Percentiles rank a stretch among this genome's conserved stretches.
Evolutionary conservation across 2,797 vertebrate genomes (phyloP).

Genomic region (Steatocranus sp.): DNA sequence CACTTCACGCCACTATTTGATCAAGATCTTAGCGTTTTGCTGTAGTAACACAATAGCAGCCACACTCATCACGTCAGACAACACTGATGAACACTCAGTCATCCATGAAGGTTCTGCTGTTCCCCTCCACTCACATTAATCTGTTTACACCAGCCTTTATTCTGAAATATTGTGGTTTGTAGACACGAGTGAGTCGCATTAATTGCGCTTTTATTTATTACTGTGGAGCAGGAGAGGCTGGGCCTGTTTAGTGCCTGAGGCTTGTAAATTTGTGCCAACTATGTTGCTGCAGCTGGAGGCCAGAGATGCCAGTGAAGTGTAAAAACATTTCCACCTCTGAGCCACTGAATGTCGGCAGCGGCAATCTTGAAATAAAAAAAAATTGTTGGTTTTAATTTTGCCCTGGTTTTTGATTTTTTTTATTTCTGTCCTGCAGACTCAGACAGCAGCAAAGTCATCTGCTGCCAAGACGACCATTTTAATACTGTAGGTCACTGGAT

Average conservation of each 20-base stretch:
- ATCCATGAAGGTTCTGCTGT: background rate
- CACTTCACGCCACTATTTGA: background rate
- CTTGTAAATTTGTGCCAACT: background rate
- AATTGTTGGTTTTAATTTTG: background rate
- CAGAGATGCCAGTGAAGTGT: background rate
- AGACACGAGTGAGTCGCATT: background rate
- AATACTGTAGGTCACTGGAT: conserved; percentile 12
- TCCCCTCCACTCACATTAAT: background rate
- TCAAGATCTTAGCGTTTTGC: background rate
- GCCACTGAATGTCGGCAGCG: background rate
- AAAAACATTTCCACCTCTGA: background rate
- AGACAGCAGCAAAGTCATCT: conserved; percentile 1
- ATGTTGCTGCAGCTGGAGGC: background rate
- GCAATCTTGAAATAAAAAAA: background rate
- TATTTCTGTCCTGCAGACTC: background rate
- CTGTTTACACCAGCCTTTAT: background rate
- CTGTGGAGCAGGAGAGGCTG: background rate
- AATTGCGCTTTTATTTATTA: background rate
- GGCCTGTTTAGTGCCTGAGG: background rate
- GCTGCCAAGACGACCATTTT: background rate
- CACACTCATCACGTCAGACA: background rate
- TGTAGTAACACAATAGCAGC: background rate
- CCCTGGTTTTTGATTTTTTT: background rate
- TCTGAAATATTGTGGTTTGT: background rate
- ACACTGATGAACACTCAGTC: background rate